These are phyloP conservation scores for Lamellibrachia columna DNA, from an alignment of 2,888 invertebrate genomes.

Conservation along the genomic window DNA sequence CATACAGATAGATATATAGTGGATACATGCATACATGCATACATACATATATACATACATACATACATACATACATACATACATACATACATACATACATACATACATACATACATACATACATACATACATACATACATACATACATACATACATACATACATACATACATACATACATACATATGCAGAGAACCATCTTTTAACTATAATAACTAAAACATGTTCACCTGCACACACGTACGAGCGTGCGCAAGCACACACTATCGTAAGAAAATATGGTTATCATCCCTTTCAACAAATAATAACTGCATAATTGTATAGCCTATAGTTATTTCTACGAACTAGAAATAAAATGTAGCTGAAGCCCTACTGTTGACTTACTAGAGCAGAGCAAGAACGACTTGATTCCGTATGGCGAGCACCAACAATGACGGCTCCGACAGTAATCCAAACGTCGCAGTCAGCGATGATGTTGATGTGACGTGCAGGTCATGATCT, in stretches of 20 bases:
- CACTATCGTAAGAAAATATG: too few species aligned
- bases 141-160: constrained; percentile 27
- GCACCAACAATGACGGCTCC: background rate
- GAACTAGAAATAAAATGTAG: too few species aligned
- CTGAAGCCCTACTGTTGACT: background rate
- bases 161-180: constrained; percentile 26
- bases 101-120: constrained; percentile 20
- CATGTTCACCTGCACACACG: background rate
- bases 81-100: constrained; percentile 27
- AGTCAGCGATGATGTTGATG: background rate
- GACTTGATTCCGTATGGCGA: background rate
- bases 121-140: constrained; percentile 13
- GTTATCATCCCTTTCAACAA: too few species aligned
- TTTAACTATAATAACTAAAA: background rate
- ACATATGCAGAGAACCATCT: background rate
- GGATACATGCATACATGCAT: background rate
- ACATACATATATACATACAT: background rate
- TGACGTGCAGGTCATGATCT: background rate
- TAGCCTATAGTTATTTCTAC: too few species aligned
- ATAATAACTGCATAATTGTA: too few species aligned
- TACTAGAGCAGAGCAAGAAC: background rate
- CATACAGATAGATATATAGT: background rate
- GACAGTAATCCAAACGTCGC: background rate
- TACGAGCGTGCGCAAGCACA: background rate
- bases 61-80: constrained; percentile 7